phyloP scores from a whole-genome alignment of 2,888 invertebrate genomes.

The Malacosoma neustria region DNA sequence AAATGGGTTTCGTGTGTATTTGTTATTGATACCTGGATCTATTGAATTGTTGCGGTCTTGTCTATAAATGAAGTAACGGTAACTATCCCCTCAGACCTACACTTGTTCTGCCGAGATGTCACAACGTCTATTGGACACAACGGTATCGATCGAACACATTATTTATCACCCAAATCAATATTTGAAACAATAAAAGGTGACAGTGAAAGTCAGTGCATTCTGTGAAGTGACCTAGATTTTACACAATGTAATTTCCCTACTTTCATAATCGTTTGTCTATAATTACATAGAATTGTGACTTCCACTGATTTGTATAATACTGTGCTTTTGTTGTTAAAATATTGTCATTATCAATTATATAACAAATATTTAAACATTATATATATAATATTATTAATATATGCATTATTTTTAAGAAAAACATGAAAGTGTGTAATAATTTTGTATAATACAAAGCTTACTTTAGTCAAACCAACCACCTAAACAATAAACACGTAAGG shows the following conservation, averaged over 20 bases:
- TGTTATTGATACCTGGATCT: conserved; percentile 32
- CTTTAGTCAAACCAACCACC: too few species aligned
- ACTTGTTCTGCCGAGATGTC: conserved; percentile 53
- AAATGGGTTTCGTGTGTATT: conserved; percentile 10
- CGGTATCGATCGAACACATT: conserved; percentile 29
- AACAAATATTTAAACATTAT: too few species aligned
- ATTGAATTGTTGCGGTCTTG: conserved; percentile 32
- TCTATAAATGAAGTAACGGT: conserved; percentile 58
- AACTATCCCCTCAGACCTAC: conserved; percentile 36
- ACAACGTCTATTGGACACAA: conserved; percentile 42
- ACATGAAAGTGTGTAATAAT: too few species aligned
- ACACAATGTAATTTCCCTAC: not conserved
- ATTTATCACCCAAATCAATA: not conserved
- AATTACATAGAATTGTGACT: too few species aligned
- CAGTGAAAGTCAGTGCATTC: conserved; percentile 1
- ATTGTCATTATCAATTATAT: too few species aligned
- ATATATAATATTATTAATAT: too few species aligned
- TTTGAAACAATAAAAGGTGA: not conserved
- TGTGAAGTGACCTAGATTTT: not conserved
- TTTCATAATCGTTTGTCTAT: not conserved
- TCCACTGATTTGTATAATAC: too few species aligned
- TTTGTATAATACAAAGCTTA: too few species aligned
- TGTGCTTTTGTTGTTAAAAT: not conserved
- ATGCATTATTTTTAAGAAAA: too few species aligned
- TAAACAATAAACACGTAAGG: too few species aligned